Base-by-base conservation (phyloP, 1,140 invertebrate genomes). In the Microplitis demolitor region DNA sequence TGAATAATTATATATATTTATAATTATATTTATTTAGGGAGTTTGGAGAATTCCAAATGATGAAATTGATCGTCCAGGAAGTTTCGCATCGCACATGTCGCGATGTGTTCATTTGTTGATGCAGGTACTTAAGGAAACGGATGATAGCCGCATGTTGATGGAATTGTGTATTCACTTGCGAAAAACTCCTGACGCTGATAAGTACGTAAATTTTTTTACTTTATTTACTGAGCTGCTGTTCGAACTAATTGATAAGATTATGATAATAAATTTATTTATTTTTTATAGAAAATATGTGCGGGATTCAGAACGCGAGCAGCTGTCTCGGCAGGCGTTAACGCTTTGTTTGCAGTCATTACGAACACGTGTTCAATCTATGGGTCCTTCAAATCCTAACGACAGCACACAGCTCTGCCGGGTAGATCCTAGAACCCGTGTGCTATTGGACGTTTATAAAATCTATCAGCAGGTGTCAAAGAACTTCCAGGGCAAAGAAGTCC, bases 41-140 rank as follows among this genome's bases (percentile, higher is more conserved):
- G 92, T 97, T 69, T 98, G 97, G 97, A 90, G 95, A 73, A 96
- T 97, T 80, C 96, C 95, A 4, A 90, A 92, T 24, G 90, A 91
- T 69, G 97, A 99, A 88, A 94, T 98, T 39, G 97, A 98, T 80
- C 89, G 97, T 56, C 92, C 95, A 2, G 97, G 97, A 11, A 95
- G 95, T 80, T 96, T 99, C 86, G 92, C 95, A 5, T 92, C 94
- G 45, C 96, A 98, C 80, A 95, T 98, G 92, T 95, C 92, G 72
- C 90, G 95, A 70, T 94, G 94, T 76, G 90, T 97, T 4, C 88
- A 91, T 4, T 88, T 97, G 5, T 87, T 97, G 0, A 89, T 97
- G 84, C 92, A 97, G 82, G 90, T 98, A 71, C 84, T 97, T 11
- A 90, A 91, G 72, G 91, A 93, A 78, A 90, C 91, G 13, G 91